Evolutionary conservation across 2,113 vertebrate species (phyloP).

Genomic region (Protobothrops mucrosquamatus): DNA sequence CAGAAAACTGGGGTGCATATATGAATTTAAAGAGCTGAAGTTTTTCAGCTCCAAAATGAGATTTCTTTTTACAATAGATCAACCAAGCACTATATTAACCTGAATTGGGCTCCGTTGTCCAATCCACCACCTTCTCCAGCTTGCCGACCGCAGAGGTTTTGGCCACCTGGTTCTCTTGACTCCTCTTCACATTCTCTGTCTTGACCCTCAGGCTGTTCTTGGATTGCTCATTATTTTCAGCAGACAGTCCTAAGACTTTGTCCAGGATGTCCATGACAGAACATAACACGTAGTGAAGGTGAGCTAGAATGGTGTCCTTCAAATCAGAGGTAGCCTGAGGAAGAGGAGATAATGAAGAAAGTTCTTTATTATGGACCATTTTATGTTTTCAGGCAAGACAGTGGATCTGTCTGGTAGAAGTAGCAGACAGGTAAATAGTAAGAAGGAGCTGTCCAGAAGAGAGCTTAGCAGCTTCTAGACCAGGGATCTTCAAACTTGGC

Average conservation of each 20-base stretch:
- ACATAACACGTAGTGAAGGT: slow-evolving; percentile 65
- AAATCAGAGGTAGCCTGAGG: slow-evolving; percentile 72
- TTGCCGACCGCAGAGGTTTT: slow-evolving; percentile 59
- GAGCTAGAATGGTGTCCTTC: slow-evolving; percentile 69
- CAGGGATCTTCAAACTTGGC: too few relatives aligned
- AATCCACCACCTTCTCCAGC: slow-evolving; percentile 72
- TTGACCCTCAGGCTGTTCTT: slow-evolving; percentile 60
- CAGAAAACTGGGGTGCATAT: not conserved
- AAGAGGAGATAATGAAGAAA: not conserved
- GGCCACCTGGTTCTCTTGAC: slow-evolving; percentile 66
- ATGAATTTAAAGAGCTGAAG: not conserved
- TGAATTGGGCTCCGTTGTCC: slow-evolving; percentile 60
- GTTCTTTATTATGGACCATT: not conserved
- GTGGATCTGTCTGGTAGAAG: too few relatives aligned
- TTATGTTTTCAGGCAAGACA: not conserved
- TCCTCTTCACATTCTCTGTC: slow-evolving; percentile 59
- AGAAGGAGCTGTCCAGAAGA: not conserved
- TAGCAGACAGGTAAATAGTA: not conserved
- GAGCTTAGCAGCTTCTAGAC: not conserved
- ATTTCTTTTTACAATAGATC: not conserved
- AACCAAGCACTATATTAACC: slow-evolving; percentile 53
- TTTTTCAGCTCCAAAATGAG: not conserved
- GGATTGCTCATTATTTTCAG: slow-evolving; percentile 59
- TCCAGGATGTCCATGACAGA: slow-evolving; percentile 65
- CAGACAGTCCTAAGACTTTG: slow-evolving; percentile 62